phyloP scores from a whole-genome alignment of 2,888 invertebrate species.

The Orthonevra nobilis region DNA sequence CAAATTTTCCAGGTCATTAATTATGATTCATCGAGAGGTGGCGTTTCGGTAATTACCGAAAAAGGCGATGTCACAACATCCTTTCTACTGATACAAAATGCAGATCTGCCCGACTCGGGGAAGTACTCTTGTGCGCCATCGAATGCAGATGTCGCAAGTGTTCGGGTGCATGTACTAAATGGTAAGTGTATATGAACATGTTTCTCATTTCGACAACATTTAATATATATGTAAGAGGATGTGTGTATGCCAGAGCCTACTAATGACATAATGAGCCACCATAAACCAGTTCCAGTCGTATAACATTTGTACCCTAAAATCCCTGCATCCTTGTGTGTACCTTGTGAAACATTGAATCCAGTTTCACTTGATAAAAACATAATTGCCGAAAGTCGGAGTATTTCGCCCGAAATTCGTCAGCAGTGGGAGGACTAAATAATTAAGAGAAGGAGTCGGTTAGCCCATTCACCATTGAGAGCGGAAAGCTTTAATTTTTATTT shows the following conservation, averaged over 20 bases:
- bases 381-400: conserved; percentile 52
- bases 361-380: conserved; percentile 64
- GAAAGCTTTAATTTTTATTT: too few species aligned
- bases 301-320: too few species aligned
- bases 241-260: conserved; percentile 26
- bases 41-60: conserved; percentile 89
- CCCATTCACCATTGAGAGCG: conserved; percentile 7
- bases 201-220: too few species aligned
- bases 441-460: conserved; percentile 14
- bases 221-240: conserved; percentile 6
- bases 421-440: conserved; percentile 47
- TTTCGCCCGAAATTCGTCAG: conserved; percentile 24
- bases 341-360: conserved; percentile 63
- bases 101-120: conserved; percentile 87
- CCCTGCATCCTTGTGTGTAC: conserved; percentile 25
- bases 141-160: conserved; percentile 89
- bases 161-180: conserved; percentile 90
- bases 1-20: conserved; percentile 84
- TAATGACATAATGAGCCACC: conserved; percentile 65
- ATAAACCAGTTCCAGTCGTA: conserved; percentile 8
- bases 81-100: conserved; percentile 89
- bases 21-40: conserved; percentile 89
- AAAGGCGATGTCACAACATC: conserved; percentile 90
- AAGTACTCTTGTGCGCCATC: conserved; percentile 91
- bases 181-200: conserved; percentile 82